Evolutionary conservation across 2,888 invertebrate genomes (phyloP).

Genomic region (Amphipyra berbera): DNA sequence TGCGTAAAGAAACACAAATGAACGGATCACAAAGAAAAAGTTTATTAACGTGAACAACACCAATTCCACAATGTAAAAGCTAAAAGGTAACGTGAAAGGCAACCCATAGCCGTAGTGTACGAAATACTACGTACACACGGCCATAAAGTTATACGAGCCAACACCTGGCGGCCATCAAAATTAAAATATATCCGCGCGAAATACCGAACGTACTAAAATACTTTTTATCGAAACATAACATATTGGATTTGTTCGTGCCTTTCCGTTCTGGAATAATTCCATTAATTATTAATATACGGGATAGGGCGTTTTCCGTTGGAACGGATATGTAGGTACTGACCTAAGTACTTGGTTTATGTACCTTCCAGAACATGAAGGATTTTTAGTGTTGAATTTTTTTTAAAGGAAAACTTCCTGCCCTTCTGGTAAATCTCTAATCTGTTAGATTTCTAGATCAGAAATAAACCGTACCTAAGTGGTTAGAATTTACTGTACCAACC

Average conservation of each 20-base stretch:
- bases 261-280: neutral
- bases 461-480: too few species aligned
- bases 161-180: slow-evolving; percentile 39
- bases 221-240: slow-evolving; percentile 22
- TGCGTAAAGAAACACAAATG: slow-evolving; percentile 34
- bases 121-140: slow-evolving; percentile 51
- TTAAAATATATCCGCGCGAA: slow-evolving; percentile 41
- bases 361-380: too few species aligned
- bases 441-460: too few species aligned
- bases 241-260: slow-evolving; percentile 24
- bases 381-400: too few species aligned
- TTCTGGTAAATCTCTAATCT: too few species aligned
- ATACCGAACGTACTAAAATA: slow-evolving; percentile 36
- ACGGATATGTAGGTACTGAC: too few species aligned
- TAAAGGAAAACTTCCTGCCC: too few species aligned
- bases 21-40: slow-evolving; percentile 63
- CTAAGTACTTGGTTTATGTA: too few species aligned
- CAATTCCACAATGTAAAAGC: slow-evolving; percentile 63
- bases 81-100: slow-evolving; percentile 53
- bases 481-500: too few species aligned
- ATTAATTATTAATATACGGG: neutral
- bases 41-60: slow-evolving; percentile 65
- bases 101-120: slow-evolving; percentile 26
- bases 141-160: slow-evolving; percentile 48
- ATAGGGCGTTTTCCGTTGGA: neutral